Conservation (phyloP, 2,888 invertebrate genomes). For the Folsomia candida region DNA sequence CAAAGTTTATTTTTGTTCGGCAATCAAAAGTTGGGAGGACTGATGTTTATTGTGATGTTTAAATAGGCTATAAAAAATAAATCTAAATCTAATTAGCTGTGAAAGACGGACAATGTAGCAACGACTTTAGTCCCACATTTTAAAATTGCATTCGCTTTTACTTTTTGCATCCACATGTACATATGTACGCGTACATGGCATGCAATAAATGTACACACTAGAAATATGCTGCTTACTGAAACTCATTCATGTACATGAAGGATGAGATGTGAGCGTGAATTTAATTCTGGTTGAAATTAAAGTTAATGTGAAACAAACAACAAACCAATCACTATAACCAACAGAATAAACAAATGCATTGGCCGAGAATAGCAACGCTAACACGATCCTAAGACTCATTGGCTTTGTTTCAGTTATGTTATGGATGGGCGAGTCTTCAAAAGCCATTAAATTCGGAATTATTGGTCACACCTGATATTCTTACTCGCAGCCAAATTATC, state of each 20-base stretch:
- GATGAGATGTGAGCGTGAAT: too few species aligned
- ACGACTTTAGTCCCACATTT: background rate
- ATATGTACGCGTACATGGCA: too few species aligned
- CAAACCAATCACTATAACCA: too few species aligned
- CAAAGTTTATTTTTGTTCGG: background rate
- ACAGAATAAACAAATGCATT: too few species aligned
- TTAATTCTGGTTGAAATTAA: too few species aligned
- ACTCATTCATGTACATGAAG: too few species aligned
- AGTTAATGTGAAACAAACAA: too few species aligned
- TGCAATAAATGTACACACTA: too few species aligned
- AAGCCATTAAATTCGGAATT: background rate
- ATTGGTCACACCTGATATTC: conserved; percentile 18
- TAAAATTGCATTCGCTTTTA: conserved; percentile 1
- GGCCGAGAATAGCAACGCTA: too few species aligned
- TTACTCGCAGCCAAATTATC: conserved; percentile 12
- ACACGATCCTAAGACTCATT: too few species aligned
- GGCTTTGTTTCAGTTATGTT: background rate
- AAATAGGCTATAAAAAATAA: conserved; percentile 7
- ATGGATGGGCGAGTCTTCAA: background rate
- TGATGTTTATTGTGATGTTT: conserved; percentile 1
- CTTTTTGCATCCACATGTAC: background rate
- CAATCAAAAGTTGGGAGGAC: background rate
- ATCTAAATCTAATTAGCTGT: conserved; percentile 20
- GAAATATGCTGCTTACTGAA: too few species aligned
- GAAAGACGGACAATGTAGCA: background rate